Evolutionary conservation across 2,797 vertebrate genomes (phyloP), one percentile per base, ranked within the genome.

Genomic region (Platyrinchus mystaceus): DNA sequence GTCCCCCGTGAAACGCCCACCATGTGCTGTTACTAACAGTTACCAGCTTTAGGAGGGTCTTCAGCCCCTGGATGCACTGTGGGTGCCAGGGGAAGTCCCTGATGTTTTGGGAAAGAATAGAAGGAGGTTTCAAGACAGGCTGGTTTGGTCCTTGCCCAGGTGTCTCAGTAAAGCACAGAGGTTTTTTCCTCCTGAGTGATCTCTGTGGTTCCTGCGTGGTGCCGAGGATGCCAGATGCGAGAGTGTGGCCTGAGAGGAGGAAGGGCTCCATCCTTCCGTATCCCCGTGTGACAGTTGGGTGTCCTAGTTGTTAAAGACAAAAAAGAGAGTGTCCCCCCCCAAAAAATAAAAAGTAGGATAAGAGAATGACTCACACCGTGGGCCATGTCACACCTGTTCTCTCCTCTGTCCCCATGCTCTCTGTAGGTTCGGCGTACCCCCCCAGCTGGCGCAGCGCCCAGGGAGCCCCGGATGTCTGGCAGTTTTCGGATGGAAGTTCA

Each of bases 401-500:
- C 97, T 97, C 96, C 97, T 98, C 97, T 98, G 97, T 98, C 97
- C 98, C 97, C 97, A 97, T 97, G 96, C 97, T 98, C 94, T 97
- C 96, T 97, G 94, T 97, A 98, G 98, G 98, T 98, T 95, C 98
- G 97, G 94, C 97, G 97, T 97, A 97, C 96, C 96, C 97, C 97
- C 96, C 97, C 96, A 95, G 97, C 97, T 97, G 98, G 98, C 98
- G 98, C 97, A 94, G 97, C 30, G 36, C 97, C 98, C 98, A 98
- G 98, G 98, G 97, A 98, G 95, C 97, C 97, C 96, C 97, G 96
- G 98, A 98, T 44, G 97, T 97, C 95, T 98, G 98, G 98, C 98
- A 98, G 97, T 98, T 98, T 98, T 98, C 98, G 97, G 98, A 98
- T 97, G 98, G 98, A 98, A 98, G 97, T 98, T 97, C 98, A 87